Evolutionary conservation across 2,888 invertebrate genomes (phyloP).

Genomic region (Phalangium opilio): DNA sequence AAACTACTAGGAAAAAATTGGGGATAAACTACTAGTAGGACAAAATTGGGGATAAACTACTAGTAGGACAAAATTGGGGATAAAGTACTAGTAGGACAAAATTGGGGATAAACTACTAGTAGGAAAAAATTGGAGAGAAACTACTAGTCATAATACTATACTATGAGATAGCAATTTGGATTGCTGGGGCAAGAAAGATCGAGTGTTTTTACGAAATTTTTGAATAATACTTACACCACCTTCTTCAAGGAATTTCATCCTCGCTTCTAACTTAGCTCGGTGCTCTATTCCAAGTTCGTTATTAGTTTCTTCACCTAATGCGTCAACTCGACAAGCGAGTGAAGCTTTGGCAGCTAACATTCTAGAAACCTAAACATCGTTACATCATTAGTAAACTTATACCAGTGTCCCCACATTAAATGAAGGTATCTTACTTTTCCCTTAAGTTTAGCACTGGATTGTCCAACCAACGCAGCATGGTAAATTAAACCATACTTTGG

Average conservation of each 20-base stretch:
- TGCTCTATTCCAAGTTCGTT: slow-evolving; percentile 77
- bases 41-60: no score
- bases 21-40: no score
- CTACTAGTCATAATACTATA: no score
- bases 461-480: slow-evolving; percentile 83
- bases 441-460: slow-evolving; percentile 74
- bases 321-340: slow-evolving; percentile 82
- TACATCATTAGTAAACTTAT: not conserved
- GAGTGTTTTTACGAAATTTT: no score
- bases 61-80: no score
- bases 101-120: no score
- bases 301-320: slow-evolving; percentile 71
- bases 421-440: slow-evolving; percentile 40
- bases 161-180: no score
- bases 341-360: slow-evolving; percentile 95
- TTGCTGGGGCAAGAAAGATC: no score
- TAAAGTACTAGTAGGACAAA: no score
- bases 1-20: no score
- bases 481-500: slow-evolving; percentile 98
- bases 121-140: no score
- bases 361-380: slow-evolving; percentile 45
- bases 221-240: slow-evolving; percentile 47
- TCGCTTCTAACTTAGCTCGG: slow-evolving; percentile 69
- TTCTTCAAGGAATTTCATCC: slow-evolving; percentile 56
- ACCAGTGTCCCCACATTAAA: not conserved